Conservation (phyloP, 2,888 invertebrate species). For the Aricia artaxerxes region DNA sequence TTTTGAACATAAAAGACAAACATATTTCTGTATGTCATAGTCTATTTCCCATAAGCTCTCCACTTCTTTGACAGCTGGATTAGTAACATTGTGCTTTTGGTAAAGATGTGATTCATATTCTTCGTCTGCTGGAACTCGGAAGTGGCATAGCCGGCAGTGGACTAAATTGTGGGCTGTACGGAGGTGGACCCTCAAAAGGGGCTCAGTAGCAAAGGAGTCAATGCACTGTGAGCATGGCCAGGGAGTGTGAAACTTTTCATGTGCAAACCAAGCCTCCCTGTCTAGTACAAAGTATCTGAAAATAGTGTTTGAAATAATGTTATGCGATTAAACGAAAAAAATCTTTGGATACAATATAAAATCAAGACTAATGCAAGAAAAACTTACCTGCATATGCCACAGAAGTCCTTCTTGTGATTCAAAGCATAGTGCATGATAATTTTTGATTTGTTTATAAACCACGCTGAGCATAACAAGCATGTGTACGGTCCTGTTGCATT, state of each 20-base stretch:
- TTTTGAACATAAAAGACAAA: conserved; percentile 66
- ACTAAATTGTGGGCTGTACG: conserved; percentile 61
- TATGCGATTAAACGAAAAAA: neutral
- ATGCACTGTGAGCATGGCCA: conserved; percentile 74
- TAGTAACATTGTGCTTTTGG: conserved; percentile 67
- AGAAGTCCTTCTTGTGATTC: conserved; percentile 76
- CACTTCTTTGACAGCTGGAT: conserved; percentile 55
- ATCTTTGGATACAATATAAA: neutral
- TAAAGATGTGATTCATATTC: conserved; percentile 64
- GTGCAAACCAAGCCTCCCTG: conserved; percentile 62
- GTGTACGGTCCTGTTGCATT: conserved; percentile 71
- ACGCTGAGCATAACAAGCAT: conserved; percentile 70
- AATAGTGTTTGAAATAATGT: conserved; percentile 42
- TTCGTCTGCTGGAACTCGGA: conserved; percentile 63
- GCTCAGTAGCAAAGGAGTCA: conserved; percentile 59
- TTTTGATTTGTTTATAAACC: conserved; percentile 73
- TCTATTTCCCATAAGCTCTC: conserved; percentile 65
- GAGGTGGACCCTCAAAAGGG: conserved; percentile 58
- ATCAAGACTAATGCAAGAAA: neutral
- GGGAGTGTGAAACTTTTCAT: conserved; percentile 66
- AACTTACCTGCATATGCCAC: conserved; percentile 73
- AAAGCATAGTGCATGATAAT: conserved; percentile 72
- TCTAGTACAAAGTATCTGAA: conserved; percentile 70
- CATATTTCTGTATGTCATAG: conserved; percentile 57
- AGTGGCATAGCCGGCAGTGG: conserved; percentile 71